These are phyloP conservation scores for Xenotilapia longispinis DNA, from an alignment of 2,113 vertebrate genomes.

Conservation along the genomic window DNA sequence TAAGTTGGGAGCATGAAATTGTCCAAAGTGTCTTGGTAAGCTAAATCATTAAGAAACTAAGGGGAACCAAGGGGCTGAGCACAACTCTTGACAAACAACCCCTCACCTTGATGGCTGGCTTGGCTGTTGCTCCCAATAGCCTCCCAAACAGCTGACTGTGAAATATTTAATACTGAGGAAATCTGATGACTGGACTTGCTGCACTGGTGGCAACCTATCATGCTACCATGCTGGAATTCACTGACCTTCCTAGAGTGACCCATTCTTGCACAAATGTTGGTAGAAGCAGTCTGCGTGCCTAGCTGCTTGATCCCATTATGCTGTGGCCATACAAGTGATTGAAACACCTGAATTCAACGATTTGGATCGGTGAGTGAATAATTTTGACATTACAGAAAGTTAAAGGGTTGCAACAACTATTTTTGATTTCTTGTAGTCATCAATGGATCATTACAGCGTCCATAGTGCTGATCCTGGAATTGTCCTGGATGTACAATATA, in stretches of 20 bases:
- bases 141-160: not conserved
- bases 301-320: not conserved
- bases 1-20: not conserved
- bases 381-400: not conserved
- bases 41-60: not conserved
- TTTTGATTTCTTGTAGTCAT: not conserved
- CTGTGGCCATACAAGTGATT: not conserved
- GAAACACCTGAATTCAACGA: not conserved
- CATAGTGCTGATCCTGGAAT: not conserved
- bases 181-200: not conserved
- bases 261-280: not conserved
- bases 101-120: not conserved
- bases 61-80: not conserved
- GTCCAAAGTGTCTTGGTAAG: not conserved
- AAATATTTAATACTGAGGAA: not conserved
- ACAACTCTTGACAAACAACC: not conserved
- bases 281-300: not conserved
- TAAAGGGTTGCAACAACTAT: not conserved
- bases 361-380: not conserved
- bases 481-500: not conserved
- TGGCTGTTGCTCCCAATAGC: not conserved
- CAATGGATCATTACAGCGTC: not conserved
- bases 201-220: not conserved
- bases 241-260: not conserved
- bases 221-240: not conserved